These are phyloP conservation scores for Catharus bicknelli DNA, from an alignment of 2,113 vertebrate species.

Conservation along the genomic window DNA sequence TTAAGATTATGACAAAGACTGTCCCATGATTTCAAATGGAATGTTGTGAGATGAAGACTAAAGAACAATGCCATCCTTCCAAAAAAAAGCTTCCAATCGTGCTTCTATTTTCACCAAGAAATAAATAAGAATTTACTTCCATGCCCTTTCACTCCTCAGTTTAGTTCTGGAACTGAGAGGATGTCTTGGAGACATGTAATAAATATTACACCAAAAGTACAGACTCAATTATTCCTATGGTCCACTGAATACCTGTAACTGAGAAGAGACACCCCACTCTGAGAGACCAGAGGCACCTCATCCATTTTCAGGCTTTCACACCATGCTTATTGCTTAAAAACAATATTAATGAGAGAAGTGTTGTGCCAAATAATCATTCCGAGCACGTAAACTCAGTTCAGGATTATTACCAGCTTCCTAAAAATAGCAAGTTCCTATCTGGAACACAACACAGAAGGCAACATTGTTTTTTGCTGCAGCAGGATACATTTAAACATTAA, in stretches of 20 bases:
- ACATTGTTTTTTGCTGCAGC: slow-evolving; percentile 15
- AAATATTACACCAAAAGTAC: neutral
- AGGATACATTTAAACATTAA: slow-evolving; percentile 35
- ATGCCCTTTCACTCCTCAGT: neutral
- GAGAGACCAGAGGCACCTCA: neutral
- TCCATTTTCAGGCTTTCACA: neutral
- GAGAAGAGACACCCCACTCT: neutral
- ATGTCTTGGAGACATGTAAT: neutral
- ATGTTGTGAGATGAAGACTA: neutral
- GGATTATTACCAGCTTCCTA: slow-evolving; percentile 22
- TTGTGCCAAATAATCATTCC: neutral
- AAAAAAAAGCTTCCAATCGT: neutral
- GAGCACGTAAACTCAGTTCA: neutral
- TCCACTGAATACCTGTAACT: neutral
- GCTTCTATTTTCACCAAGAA: neutral
- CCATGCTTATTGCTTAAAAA: neutral
- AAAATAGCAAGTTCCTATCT: slow-evolving; percentile 37
- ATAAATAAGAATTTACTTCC: neutral
- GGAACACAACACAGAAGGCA: slow-evolving; percentile 35
- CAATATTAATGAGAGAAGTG: neutral
- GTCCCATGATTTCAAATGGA: neutral
- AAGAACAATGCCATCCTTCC: neutral
- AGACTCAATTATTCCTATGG: neutral
- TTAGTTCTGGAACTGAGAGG: neutral
- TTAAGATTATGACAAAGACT: neutral